Evolutionary conservation across 2,113 vertebrate genomes (phyloP), one percentile per base, ranked within the genome.

Genomic region (Caracal caracal): DNA sequence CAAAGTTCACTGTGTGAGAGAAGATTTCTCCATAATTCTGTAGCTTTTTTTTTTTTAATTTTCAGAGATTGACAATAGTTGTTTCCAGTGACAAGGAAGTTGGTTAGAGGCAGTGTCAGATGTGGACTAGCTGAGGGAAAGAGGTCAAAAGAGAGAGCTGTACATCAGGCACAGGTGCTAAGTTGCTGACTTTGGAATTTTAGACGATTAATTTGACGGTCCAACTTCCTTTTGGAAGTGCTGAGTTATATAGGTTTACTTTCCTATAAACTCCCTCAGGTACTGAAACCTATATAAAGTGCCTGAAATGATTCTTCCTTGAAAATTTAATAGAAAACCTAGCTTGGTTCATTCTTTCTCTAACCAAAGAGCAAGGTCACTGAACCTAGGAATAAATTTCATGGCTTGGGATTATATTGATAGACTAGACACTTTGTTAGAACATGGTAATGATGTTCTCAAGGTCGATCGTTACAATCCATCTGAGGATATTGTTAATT

Each of bases 321-420:
- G 61, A 92, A 95, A 96, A 86, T 80, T 66, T 90, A 75, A 81
- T 87, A 87, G 49, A 93, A 92, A 94, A 71, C 73, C 28, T 56
- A 83, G 16, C 49, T 93, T 76, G 43, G 47, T 85, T 37, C 56
- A 73, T 56, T 73, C 24, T 80, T 93, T 94, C 53, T n/a, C 80
- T 87, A 89, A 85, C 53, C 47, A 83, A 90, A 85, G 59, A 80
- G 76, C 0, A 2, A 87, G 89, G 82, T 93, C 82, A 92, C 40
- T 95, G 95, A 97, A 82, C 49, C 79, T 84, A 91, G 43, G 61
- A 95, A 95, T 75, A 91, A 37, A 94, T 87, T 71, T 85, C 93
- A 20, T 92, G 68, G 4, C 13, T 79, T 47, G 43, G 4, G 24
- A 56, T 95, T 96, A 33, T 75, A 93, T 83, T 96, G 86, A 93